These are phyloP conservation scores for Nyctibius grandis DNA, from an alignment of 2,797 vertebrate species.

Conservation along the genomic window DNA sequence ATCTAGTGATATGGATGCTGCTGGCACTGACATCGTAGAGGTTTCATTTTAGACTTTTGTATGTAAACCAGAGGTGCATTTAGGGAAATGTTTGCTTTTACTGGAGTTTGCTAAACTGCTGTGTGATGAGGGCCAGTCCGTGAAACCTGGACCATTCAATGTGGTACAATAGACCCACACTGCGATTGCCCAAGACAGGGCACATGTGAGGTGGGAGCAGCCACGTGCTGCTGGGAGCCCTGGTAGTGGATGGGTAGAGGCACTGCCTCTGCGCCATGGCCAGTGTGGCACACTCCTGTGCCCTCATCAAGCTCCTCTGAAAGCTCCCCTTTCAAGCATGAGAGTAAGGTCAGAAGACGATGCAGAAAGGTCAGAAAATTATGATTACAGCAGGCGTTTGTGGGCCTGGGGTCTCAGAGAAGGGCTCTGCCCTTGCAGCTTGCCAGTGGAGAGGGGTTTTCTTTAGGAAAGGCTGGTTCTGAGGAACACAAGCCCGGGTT, in stretches of 20 bases:
- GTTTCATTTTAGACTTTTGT: not conserved
- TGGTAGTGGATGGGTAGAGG: rapidly evolving
- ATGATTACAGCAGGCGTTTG: not conserved
- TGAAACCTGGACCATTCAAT: rapidly evolving
- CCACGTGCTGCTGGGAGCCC: not conserved
- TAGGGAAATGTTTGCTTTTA: not conserved
- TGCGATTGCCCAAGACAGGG: not conserved
- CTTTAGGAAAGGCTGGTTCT: not conserved
- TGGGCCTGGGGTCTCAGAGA: not conserved
- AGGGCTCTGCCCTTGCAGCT: not conserved
- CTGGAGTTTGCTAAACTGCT: not conserved
- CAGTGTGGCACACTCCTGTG: rapidly evolving
- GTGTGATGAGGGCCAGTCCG: rapidly evolving
- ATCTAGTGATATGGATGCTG: not conserved
- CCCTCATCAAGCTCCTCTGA: rapidly evolving
- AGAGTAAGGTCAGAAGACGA: slow-evolving; percentile 70
- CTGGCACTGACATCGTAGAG: rapidly evolving
- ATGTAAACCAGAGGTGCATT: not conserved
- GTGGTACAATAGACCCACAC: rapidly evolving
- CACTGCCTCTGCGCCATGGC: not conserved
- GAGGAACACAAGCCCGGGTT: not conserved
- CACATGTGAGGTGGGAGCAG: rapidly evolving
- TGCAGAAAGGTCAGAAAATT: not conserved
- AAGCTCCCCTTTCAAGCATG: slow-evolving; percentile 77
- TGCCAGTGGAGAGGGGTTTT: not conserved